Conservation (phyloP, 2,888 invertebrate species). For the Drosophila cracens region DNA sequence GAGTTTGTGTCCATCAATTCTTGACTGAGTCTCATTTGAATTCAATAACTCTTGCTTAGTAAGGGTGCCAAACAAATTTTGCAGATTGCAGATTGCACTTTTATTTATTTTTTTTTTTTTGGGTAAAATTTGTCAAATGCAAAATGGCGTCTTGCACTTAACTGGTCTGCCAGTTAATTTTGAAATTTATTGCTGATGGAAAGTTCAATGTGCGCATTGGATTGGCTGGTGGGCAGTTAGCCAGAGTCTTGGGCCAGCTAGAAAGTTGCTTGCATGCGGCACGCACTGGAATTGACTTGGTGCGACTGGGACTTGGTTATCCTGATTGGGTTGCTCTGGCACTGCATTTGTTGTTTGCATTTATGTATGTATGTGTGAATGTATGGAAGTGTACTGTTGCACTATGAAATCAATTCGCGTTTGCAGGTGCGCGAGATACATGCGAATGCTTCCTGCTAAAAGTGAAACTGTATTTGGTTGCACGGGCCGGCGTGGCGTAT, state of each 20-base stretch:
- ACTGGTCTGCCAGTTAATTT: slow-evolving; percentile 62
- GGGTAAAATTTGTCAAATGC: slow-evolving; percentile 62
- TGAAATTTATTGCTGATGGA: slow-evolving; percentile 61
- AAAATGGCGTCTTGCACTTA: slow-evolving; percentile 68
- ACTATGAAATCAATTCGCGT: slow-evolving; percentile 42
- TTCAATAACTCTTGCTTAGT: not conserved
- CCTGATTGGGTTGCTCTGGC: slow-evolving; percentile 61
- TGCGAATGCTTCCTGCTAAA: slow-evolving; percentile 69
- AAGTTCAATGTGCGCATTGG: slow-evolving; percentile 75
- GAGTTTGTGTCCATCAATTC: not conserved
- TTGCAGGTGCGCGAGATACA: slow-evolving; percentile 62
- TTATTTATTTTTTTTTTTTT: slow-evolving; percentile 8
- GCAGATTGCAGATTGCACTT: slow-evolving; percentile 3
- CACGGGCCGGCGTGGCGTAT: slow-evolving; percentile 41
- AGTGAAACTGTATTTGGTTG: slow-evolving; percentile 59
- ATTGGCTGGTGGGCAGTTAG: slow-evolving; percentile 9
- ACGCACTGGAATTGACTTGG: slow-evolving; percentile 58
- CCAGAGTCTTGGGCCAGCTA: slow-evolving; percentile 69
- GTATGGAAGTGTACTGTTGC: slow-evolving; percentile 29
- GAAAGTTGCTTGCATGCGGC: slow-evolving; percentile 74
- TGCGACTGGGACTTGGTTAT: slow-evolving; percentile 66
- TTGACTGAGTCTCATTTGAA: not conserved
- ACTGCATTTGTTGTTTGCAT: slow-evolving; percentile 13
- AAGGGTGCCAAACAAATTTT: slow-evolving; percentile 12
- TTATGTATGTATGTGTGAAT: slow-evolving; percentile 6